These are phyloP conservation scores for Meganola albula DNA, from an alignment of 2,888 invertebrate genomes.

Conservation along the genomic window DNA sequence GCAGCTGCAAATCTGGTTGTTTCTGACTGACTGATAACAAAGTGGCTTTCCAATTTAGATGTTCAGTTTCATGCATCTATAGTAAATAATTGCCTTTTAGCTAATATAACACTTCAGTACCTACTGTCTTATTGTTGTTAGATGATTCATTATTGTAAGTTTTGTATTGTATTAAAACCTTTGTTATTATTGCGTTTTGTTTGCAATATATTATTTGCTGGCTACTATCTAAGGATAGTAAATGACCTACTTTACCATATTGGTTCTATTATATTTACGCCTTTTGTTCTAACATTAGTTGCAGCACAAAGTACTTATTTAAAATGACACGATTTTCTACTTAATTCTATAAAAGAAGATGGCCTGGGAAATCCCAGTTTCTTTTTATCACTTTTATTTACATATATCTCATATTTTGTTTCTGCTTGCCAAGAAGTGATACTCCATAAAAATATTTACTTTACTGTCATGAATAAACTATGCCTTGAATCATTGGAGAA, in stretches of 20 bases:
- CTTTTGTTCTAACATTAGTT: conserved; percentile 10
- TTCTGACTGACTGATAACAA: too few relatives aligned
- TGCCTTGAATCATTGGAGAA: conserved; percentile 59
- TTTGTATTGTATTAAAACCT: conserved; percentile 23
- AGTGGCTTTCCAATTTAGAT: too few relatives aligned
- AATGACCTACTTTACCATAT: conserved; percentile 38
- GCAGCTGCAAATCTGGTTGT: too few relatives aligned
- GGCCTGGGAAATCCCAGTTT: conserved; percentile 23
- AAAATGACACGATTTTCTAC: neutral
- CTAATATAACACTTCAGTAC: conserved; percentile 16
- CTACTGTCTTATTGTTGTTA: conserved; percentile 21
- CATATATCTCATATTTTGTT: conserved; percentile 20
- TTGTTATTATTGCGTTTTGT: conserved; percentile 25
- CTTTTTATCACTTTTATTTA: conserved; percentile 20
- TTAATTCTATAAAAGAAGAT: conserved; percentile 10
- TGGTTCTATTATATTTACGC: conserved; percentile 16
- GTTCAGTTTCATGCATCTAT: too few relatives aligned
- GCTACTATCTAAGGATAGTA: conserved; percentile 30
- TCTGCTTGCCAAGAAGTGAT: conserved; percentile 36
- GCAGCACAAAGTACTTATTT: conserved; percentile 1
- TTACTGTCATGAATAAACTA: conserved; percentile 51
- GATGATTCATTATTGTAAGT: conserved; percentile 31
- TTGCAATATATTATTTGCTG: conserved; percentile 30
- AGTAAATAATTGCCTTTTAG: conserved; percentile 6
- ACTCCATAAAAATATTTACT: conserved; percentile 33